Evolutionary conservation across 30 jellyfish, hydroid and myxozoan genomes (phyloP).

Genomic region (Chironex yamaguchii): DNA sequence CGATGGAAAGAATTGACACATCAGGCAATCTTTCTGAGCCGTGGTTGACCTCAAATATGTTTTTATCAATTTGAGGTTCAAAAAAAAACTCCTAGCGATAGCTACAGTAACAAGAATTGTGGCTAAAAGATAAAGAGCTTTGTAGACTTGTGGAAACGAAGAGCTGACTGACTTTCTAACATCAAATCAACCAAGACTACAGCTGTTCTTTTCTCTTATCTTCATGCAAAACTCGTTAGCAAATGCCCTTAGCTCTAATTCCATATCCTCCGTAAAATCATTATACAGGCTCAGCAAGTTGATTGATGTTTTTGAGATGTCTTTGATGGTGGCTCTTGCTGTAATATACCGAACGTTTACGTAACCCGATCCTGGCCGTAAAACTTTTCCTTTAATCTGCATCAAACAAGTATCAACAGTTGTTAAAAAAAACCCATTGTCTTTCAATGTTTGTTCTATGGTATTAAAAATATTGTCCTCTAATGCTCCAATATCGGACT

Average conservation of each 20-base stretch:
- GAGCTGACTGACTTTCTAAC: constrained; percentile 56
- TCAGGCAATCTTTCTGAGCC: constrained; percentile 35
- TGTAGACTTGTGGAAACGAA: constrained; percentile 26
- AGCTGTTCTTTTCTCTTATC: constrained; percentile 8
- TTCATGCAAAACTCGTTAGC: constrained; percentile 21
- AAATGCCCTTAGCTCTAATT: constrained; percentile 35
- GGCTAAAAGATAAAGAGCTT: constrained; percentile 20
- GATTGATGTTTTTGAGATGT: too few species aligned
- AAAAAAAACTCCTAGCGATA: constrained; percentile 31
- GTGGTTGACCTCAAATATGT: constrained; percentile 35
- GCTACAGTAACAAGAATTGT: constrained; percentile 59
- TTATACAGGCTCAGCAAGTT: too few species aligned
- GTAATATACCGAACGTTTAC: too few species aligned
- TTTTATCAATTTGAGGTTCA: constrained; percentile 21
- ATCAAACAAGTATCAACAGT: too few species aligned
- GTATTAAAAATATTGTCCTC: too few species aligned
- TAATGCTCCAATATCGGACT: constrained; percentile 18
- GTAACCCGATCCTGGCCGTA: too few species aligned
- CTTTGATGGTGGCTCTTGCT: too few species aligned
- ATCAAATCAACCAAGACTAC: constrained; percentile 11
- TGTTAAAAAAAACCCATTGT: too few species aligned
- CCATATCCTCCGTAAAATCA: constrained; percentile 39
- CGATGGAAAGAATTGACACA: constrained; percentile 38
- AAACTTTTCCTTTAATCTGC: too few species aligned
- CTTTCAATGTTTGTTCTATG: too few species aligned